These are phyloP conservation scores for Sprattus sprattus DNA, from an alignment of 2,113 vertebrate genomes.

Conservation along the genomic window DNA sequence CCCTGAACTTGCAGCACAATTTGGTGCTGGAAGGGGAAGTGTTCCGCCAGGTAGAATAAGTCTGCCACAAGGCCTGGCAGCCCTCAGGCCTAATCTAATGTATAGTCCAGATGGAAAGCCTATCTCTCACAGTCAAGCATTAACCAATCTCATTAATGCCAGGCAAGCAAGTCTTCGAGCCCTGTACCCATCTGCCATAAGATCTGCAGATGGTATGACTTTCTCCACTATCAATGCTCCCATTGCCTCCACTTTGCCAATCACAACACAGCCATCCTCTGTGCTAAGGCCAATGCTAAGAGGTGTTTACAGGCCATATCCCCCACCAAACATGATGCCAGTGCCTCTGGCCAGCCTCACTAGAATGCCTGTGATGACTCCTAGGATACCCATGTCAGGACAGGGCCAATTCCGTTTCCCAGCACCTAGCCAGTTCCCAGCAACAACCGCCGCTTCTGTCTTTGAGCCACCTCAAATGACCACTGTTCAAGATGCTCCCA, in stretches of 20 bases:
- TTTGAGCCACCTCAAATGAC: slow-evolving; percentile 44
- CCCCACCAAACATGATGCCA: slow-evolving; percentile 76
- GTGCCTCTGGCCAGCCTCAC: slow-evolving; percentile 86
- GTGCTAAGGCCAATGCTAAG: slow-evolving; percentile 86
- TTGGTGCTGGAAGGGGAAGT: slow-evolving; percentile 68
- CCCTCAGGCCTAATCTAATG: slow-evolving; percentile 79
- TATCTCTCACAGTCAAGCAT: slow-evolving; percentile 74
- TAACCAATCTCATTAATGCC: slow-evolving; percentile 78
- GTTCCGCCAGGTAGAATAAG: slow-evolving; percentile 65
- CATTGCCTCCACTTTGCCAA: slow-evolving; percentile 94
- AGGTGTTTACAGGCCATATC: slow-evolving; percentile 83
- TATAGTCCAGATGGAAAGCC: slow-evolving; percentile 82
- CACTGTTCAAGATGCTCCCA: slow-evolving; percentile 76
- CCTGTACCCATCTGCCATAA: slow-evolving; percentile 86
- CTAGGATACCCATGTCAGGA: slow-evolving; percentile 77
- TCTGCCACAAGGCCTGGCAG: slow-evolving; percentile 71
- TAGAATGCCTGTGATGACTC: slow-evolving; percentile 79
- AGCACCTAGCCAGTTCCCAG: slow-evolving; percentile 69
- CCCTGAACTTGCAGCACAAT: slow-evolving; percentile 79
- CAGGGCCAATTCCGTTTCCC: slow-evolving; percentile 78
- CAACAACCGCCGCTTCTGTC: slow-evolving; percentile 48
- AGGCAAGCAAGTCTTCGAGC: slow-evolving; percentile 82
- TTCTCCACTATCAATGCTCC: slow-evolving; percentile 99
- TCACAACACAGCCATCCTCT: slow-evolving; percentile 92
- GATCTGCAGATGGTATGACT: slow-evolving; percentile 93